A percentile compares a stretch with the other conserved stretches of the same genome.
These are phyloP conservation scores for Drosophila gaucha DNA, from an alignment of 2,888 invertebrate species.

Conservation along the genomic window DNA sequence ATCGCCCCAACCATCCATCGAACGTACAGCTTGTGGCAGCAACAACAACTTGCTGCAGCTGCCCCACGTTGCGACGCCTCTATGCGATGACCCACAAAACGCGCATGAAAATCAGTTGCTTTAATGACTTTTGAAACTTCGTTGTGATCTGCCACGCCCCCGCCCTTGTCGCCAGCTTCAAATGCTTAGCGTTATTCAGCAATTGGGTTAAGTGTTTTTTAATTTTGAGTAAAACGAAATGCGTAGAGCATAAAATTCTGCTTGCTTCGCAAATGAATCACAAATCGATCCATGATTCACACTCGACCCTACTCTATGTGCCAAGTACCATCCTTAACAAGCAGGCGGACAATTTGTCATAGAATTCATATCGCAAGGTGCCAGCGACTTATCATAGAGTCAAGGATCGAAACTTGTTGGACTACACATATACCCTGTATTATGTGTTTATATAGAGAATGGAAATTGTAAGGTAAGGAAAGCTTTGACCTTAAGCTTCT, in stretches of 20 bases:
- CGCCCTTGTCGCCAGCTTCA: constrained; percentile 39
- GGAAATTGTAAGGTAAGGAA: too few species aligned
- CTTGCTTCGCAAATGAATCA: constrained; percentile 51
- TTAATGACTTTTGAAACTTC: constrained; percentile 74
- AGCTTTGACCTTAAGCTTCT: too few species aligned
- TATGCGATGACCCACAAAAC: constrained; percentile 64
- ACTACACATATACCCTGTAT: constrained; percentile 2
- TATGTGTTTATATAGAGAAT: too few species aligned
- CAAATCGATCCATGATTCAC: constrained; percentile 21
- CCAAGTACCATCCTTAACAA: constrained; percentile 7
- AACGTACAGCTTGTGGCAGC: constrained; percentile 13
- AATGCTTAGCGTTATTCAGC: constrained; percentile 72
- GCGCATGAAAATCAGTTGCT: constrained; percentile 54
- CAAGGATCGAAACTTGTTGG: neutral
- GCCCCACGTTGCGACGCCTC: neutral
- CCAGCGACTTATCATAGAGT: constrained; percentile 23
- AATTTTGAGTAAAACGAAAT: constrained; percentile 59
- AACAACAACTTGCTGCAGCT: neutral
- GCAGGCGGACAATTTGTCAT: constrained; percentile 45
- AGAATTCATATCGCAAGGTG: constrained; percentile 29
- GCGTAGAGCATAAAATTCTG: constrained; percentile 43
- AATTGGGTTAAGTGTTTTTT: constrained; percentile 78
- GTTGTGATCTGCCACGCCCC: constrained; percentile 24
- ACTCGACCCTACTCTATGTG: neutral
- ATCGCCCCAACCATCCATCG: constrained; percentile 36